Base-by-base conservation (phyloP, 92 coral and sea anemone species). In the Chrysogorgia sp. region DNA sequence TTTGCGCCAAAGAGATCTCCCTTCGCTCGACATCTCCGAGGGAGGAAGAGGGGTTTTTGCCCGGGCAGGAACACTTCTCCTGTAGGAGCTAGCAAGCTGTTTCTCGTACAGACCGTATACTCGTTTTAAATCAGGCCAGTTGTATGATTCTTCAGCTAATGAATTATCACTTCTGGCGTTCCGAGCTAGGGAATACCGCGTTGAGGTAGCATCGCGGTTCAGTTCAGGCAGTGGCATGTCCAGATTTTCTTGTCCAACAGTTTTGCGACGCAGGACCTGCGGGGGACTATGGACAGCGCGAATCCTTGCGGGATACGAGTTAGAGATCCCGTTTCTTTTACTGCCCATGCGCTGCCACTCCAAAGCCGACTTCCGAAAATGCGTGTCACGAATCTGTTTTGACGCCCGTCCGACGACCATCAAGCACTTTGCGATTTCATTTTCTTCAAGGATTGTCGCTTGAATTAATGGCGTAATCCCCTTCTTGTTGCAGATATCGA, bases 51-150 rank as follows among this genome's bases (percentile, higher is more conserved):
- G 75, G 33, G 58, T 68, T 29, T 68, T 68, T 30, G 12, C 23
- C n/a, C 75, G 58, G 49, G 75, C 58, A n/a, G 58, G 75, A 14
- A 23, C 75, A 64, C 71, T 64, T 64, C 15, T 64, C 75, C 75
- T 23, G 31, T 68, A 68, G 34, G 75, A 68, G 53, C 58, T 47
- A 7, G 58, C 35, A 6, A 45, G 34, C 30, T 68, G 32, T 45
- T 68, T 31, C 31, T 43, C 58, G 31, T 68, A 68, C 58, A 68
- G 43, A 15, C n/a, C 45, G 56, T 68, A 68, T 1, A 68, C 75
- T 23, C n/a, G 75, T 41, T 41, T 68, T 23, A 68, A 5, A 43
- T 68, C 75, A 3, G 75, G 58, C 49, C 53, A 68, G 10, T 48
- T 41, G 15, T 34, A 34, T 14, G 40, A 40, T 15, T 64, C 28